Base-by-base conservation (phyloP, 2,888 invertebrate species). In the Drosophila tripunctata region DNA sequence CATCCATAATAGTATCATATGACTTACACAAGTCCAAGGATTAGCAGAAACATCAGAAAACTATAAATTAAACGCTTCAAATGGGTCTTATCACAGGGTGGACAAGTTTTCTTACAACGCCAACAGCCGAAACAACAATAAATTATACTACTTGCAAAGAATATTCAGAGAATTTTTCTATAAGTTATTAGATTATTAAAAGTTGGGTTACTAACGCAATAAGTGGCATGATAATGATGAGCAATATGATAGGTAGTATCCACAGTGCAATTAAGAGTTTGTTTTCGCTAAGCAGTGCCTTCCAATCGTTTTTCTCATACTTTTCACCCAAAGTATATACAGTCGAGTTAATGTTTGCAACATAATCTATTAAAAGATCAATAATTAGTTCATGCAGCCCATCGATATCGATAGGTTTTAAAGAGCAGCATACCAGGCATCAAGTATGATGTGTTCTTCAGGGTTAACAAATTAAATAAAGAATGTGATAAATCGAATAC, bases 91-190 rank as follows among this genome's bases (percentile, higher is more conserved):
- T 96, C 96, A 92, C 96, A 96, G 27, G 96, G 95, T 74, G 95
- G 94, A 67, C 95, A 94, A 24, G 95, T 2, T 0, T 4, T 14
- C 8, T 6, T 19, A 77, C 96, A 96, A 73, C 96, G 94, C 89
- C 97, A 97, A 92, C 97, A 97, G 92, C 97, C 97, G 91, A 97
- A 95, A 80, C 94, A 93, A 45, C 95, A 91, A 17, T 68, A 71
- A n/a, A 44, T 33, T 0, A 61, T 38, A 6, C 91, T 91, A n/a
- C n/a, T n/a, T n/a, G n/a, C n/a, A n/a, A n/a, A n/a, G n/a, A n/a
- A n/a, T n/a, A n/a, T n/a, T n/a, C n/a, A n/a, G 8, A 30, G 24
- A 1, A 5, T 10, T 27, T 14, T 6, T 4, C 15, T 6, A 2
- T 14, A 1, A 27, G 8, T 10, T 3, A 27, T n/a, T n/a, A n/a